Conservation (phyloP, 2,113 vertebrate species). For the Nicator chloris region DNA sequence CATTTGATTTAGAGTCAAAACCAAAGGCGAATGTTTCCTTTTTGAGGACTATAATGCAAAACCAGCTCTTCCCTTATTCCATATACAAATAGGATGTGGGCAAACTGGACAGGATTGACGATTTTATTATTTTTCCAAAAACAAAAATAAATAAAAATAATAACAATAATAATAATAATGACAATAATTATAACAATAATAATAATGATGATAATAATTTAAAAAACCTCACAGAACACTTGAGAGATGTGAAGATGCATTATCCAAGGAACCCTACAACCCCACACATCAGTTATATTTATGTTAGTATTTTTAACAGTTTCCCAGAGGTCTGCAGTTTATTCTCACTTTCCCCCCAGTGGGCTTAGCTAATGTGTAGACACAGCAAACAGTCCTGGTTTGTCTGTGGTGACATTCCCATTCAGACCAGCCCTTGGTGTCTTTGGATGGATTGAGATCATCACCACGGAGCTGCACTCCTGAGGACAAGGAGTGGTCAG, state of each 20-base stretch:
- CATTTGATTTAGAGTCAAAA: neutral
- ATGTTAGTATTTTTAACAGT: constrained; percentile 16
- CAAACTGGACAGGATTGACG: neutral
- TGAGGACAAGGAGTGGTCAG: neutral
- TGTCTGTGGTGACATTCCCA: constrained; percentile 14
- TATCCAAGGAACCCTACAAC: neutral
- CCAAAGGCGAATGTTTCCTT: neutral
- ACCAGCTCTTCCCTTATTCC: neutral
- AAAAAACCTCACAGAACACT: neutral
- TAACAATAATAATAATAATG: neutral
- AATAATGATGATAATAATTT: too few species aligned
- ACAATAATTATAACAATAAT: neutral
- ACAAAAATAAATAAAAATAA: neutral
- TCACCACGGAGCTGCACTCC: neutral
- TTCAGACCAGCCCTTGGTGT: neutral
- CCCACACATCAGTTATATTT: neutral
- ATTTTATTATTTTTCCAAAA: neutral
- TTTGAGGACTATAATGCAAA: neutral
- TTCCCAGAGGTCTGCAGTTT: neutral
- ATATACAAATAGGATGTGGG: neutral
- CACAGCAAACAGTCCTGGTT: neutral
- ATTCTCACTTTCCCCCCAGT: neutral
- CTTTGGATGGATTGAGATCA: neutral
- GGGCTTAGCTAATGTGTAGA: neutral
- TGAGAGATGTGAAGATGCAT: neutral